Percentiles rank a stretch among this genome's conserved stretches.
phyloP scores from a whole-genome alignment of 1,140 invertebrate species.

The Amyelois transitella region DNA sequence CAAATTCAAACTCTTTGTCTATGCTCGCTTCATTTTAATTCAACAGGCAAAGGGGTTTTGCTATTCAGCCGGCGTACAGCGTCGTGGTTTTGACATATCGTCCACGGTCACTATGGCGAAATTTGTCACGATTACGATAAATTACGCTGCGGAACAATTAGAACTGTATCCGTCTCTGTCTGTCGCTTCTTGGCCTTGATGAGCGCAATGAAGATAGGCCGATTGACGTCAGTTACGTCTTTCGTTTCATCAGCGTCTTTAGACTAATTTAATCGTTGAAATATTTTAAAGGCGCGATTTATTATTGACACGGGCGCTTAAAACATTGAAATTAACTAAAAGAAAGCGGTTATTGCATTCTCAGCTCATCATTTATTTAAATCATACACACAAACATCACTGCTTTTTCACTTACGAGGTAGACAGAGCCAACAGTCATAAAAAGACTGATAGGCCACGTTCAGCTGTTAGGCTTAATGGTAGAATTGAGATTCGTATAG shows the following conservation, averaged over 20 bases:
- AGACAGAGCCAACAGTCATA: too few relatives aligned
- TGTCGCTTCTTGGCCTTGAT: constrained; percentile 26
- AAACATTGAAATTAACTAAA: too few relatives aligned
- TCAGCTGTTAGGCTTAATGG: too few relatives aligned
- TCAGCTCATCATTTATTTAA: too few relatives aligned
- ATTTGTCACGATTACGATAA: constrained; percentile 32
- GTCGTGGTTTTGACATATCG: constrained; percentile 40
- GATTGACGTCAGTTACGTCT: constrained; percentile 15
- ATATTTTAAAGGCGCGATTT: constrained; percentile 7
- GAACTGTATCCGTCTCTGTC: constrained; percentile 30
- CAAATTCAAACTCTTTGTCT: constrained; percentile 7
- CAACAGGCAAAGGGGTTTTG: constrained; percentile 13
- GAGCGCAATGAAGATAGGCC: constrained; percentile 5
- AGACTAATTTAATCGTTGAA: constrained; percentile 15
- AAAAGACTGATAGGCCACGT: too few relatives aligned
- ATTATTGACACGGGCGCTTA: too few relatives aligned
- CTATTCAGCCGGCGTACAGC: constrained; percentile 12
- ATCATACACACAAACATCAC: too few relatives aligned
- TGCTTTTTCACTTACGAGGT: too few relatives aligned
- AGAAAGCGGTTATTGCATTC: too few relatives aligned
- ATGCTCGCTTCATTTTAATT: constrained; percentile 15
- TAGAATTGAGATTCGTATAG: too few relatives aligned
- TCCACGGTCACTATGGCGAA: constrained; percentile 50
- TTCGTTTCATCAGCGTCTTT: constrained; percentile 22
- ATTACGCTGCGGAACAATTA: constrained; percentile 25